Conservation (phyloP, 2,113 vertebrate genomes). For the Colossoma macropomum region DNA sequence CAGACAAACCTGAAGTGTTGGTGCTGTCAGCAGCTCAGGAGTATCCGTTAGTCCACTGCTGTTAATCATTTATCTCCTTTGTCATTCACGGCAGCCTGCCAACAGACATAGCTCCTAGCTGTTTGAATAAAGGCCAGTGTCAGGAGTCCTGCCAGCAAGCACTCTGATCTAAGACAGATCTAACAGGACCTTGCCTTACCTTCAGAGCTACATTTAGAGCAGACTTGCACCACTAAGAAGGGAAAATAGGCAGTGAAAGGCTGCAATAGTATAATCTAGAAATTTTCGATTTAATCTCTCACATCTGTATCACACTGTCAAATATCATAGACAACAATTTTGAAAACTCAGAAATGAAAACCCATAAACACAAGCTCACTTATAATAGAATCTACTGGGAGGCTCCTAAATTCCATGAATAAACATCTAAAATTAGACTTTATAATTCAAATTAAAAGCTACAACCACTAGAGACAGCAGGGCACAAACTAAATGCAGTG, state of each 20-base stretch:
- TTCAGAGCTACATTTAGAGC: not conserved
- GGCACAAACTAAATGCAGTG: no score
- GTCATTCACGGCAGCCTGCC: conserved; percentile 2
- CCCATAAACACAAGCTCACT: no score
- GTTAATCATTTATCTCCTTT: conserved; percentile 49
- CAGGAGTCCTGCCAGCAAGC: not conserved
- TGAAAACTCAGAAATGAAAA: no score
- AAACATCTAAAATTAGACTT: no score
- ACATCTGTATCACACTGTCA: no score
- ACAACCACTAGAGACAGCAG: no score
- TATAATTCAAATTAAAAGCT: no score
- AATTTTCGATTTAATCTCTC: no score
- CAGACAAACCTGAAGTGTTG: conserved; percentile 8
- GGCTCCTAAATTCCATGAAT: no score
- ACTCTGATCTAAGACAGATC: conserved; percentile 9
- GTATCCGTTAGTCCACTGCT: not conserved
- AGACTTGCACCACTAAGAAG: not conserved
- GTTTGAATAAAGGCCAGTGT: conserved; percentile 2
- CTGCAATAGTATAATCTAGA: no score
- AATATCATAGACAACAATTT: no score
- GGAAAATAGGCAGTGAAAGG: not conserved
- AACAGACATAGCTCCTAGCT: not conserved
- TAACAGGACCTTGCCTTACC: not conserved
- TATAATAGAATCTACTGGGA: no score
- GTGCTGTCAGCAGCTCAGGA: conserved; percentile 4